Base-by-base conservation (phyloP, 2,797 vertebrate genomes). In the Macrochelys suwanniensis region DNA sequence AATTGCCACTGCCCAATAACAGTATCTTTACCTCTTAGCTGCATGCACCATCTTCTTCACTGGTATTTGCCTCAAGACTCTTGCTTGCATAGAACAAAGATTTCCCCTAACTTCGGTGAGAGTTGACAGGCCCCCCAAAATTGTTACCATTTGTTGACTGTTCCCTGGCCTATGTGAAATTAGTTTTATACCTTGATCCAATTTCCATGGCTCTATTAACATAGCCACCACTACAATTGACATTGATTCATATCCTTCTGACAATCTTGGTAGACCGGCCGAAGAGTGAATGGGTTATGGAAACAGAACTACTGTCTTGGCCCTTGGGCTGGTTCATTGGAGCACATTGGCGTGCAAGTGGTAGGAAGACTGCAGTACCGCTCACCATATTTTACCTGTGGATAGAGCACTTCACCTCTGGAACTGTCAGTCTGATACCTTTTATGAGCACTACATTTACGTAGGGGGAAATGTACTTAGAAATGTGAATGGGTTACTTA, bases 341-440 rank as follows among this genome's bases (percentile, higher is more conserved):
- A 88, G 42, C 1, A 11, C 2, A 1, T 0, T 10, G 56, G 2
- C 61, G 2, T 65, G 0, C 86, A 93, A 81, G 49, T 17, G 31
- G 61, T 0, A 68, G 0, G 2, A 85, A 61, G 85, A 7, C 6
- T 61, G 45, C 49, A 79, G 93, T 71, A 15, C 0, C 1, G 50
- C 1, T 23, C 7, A 17, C 0, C 28, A 1, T 51, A 4, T 80
- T 95, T 89, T 82, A 50, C 4, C 2, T n/a, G 33, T 56, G 3
- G 2, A 49, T 1, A 5, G 68, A 1, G 2, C 56, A 3, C 88
- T 89, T 85, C 23, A 37, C 4, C 61, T 91, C 15, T 17, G 31
- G 2, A 1, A 1, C 47, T 81, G 50, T 19, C 15, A 82, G 0
- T 42, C 31, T 23, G 19, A 0, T 1, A 45, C 2, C 3, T 89